Evolutionary conservation across 35 echinoderm and acorn worm species (phyloP).

Genomic region (Lytechinus variegatus): DNA sequence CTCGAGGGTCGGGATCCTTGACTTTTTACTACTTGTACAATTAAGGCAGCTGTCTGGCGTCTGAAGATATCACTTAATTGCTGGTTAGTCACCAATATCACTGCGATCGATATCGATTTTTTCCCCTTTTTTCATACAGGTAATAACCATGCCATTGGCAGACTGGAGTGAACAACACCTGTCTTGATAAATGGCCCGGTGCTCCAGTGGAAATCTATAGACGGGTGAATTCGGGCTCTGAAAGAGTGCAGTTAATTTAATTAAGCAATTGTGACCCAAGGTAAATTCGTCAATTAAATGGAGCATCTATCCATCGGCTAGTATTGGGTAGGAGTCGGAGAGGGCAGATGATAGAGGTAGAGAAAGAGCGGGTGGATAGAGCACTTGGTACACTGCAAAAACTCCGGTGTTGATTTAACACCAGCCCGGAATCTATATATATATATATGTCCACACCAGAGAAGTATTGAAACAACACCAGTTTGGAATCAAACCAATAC

Average conservation of each 20-base stretch:
- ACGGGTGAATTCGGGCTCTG: background rate
- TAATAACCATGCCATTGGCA: background rate
- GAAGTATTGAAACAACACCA: too few species aligned
- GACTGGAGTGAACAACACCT: background rate
- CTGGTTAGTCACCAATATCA: background rate
- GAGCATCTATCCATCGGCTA: background rate
- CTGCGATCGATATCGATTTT: background rate
- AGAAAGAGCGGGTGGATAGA: background rate
- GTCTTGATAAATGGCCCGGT: background rate
- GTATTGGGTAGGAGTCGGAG: background rate
- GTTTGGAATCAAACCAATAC: too few species aligned
- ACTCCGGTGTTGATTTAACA: too few species aligned
- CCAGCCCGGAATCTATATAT: too few species aligned
- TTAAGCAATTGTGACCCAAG: background rate
- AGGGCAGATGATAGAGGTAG: background rate
- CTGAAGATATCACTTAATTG: too few species aligned
- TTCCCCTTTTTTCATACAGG: background rate
- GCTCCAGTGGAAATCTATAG: background rate
- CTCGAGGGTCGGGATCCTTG: too few species aligned
- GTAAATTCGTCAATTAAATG: background rate
- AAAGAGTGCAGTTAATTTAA: background rate
- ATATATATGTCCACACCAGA: too few species aligned
- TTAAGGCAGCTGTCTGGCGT: too few species aligned
- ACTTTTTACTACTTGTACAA: too few species aligned
- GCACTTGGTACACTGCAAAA: too few species aligned